These are phyloP conservation scores for Chironomus riparius DNA, from an alignment of 2,888 invertebrate genomes.

Conservation along the genomic window DNA sequence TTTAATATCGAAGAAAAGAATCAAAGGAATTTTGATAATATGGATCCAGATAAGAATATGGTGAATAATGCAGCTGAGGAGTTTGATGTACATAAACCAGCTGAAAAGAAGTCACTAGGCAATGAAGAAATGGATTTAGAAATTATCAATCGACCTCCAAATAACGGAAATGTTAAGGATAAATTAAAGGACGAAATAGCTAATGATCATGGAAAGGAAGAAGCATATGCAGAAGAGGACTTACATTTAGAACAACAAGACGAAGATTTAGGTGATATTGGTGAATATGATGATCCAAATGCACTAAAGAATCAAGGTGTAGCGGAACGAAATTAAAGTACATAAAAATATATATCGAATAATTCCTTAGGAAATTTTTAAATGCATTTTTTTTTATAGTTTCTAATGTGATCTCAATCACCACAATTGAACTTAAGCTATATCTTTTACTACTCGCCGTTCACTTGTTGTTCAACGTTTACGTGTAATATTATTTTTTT, in stretches of 20 bases:
- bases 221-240: constrained; percentile 37
- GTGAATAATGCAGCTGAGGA: constrained; percentile 15
- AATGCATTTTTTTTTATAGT: background rate
- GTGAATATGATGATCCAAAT: constrained; percentile 45
- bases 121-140: constrained; percentile 24
- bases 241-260: constrained; percentile 39
- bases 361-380: background rate
- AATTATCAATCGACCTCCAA: constrained; percentile 16
- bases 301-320: constrained; percentile 44
- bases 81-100: constrained; percentile 21
- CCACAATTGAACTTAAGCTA: too few relatives aligned
- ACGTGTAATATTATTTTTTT: background rate
- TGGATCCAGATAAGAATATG: background rate
- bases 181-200: constrained; percentile 44
- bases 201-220: constrained; percentile 41
- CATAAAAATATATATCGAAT: background rate
- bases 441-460: too few relatives aligned
- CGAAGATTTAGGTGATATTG: constrained; percentile 47
- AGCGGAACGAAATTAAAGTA: constrained; percentile 42
- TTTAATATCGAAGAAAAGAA: constrained; percentile 35
- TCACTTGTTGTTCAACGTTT: background rate
- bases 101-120: constrained; percentile 15
- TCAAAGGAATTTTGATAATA: constrained; percentile 32
- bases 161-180: constrained; percentile 36
- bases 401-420: constrained; percentile 6